Percentiles rank a stretch among this genome's conserved stretches.
Conservation (phyloP, 2,113 vertebrate species). For the Apus apus region DNA sequence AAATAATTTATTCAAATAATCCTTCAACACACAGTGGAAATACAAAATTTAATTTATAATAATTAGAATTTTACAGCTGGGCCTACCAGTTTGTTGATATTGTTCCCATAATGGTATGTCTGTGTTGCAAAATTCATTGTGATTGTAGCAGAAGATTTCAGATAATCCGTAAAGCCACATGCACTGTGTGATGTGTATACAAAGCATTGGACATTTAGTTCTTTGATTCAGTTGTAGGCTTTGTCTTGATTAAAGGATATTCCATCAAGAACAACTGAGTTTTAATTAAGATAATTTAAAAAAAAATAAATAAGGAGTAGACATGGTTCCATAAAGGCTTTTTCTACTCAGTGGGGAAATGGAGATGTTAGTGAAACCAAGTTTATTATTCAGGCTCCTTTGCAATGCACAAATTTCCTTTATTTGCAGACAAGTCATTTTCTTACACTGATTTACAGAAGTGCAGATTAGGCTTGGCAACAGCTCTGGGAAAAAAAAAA, state of each 20-base stretch:
- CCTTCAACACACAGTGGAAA: not conserved
- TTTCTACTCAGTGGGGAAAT: not conserved
- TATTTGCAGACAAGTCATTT: not conserved
- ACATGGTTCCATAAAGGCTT: not conserved
- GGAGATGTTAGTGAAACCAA: not conserved
- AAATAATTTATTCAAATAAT: not conserved
- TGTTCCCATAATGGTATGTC: not conserved
- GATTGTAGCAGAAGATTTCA: not conserved
- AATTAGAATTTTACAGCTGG: not conserved
- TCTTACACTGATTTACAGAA: not conserved
- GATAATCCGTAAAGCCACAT: not conserved
- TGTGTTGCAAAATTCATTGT: not conserved
- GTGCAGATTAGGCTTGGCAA: not conserved
- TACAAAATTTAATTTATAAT: not conserved
- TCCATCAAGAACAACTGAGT: not conserved
- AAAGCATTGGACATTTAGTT: not conserved
- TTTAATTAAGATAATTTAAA: not conserved
- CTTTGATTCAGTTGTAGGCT: not conserved
- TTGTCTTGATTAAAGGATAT: not conserved
- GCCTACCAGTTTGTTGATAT: not conserved
- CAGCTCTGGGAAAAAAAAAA: not conserved
- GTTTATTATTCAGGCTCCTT: not conserved
- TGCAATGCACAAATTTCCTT: constrained; percentile 3
- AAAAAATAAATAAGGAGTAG: not conserved
- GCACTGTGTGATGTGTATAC: not conserved